phyloP scores from a whole-genome alignment of 2,113 vertebrate species.

The Odobenus rosmarus region DNA sequence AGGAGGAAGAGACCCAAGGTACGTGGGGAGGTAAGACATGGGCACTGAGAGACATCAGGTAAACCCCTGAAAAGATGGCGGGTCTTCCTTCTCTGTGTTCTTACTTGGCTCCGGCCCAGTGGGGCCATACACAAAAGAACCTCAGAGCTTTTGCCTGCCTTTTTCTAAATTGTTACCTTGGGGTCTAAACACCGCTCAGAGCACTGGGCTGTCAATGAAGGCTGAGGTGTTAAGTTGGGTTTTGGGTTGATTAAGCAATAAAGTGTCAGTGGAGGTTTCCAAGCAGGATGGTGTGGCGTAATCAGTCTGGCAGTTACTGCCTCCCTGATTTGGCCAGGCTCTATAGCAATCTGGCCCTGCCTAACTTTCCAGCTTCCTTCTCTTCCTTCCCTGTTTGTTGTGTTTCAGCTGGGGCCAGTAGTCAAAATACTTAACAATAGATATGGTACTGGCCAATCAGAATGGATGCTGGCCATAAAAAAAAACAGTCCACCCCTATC shows the following conservation, averaged over 20 bases:
- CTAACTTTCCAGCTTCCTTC: neutral
- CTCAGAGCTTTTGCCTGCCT: neutral
- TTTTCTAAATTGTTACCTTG: neutral
- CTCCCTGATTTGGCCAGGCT: neutral
- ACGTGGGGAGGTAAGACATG: neutral
- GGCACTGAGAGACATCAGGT: neutral
- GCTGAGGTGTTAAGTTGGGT: neutral
- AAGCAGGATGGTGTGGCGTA: neutral
- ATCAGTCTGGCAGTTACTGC: neutral
- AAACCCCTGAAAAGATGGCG: neutral
- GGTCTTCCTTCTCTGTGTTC: neutral
- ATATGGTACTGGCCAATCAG: neutral
- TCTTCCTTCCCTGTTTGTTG: neutral
- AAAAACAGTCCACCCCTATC: neutral
- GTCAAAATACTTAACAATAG: neutral
- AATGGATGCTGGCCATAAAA: neutral
- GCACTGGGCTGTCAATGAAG: neutral
- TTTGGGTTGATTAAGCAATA: constrained; percentile 16
- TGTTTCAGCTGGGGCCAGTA: neutral
- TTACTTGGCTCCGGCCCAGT: neutral
- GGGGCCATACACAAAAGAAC: neutral
- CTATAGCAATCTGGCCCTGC: neutral
- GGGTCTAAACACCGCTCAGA: neutral
- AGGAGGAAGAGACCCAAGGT: neutral
- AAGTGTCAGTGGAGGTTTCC: neutral